Conservation (phyloP, 2,888 invertebrate genomes). For the Noctuana brunneofusca region DNA sequence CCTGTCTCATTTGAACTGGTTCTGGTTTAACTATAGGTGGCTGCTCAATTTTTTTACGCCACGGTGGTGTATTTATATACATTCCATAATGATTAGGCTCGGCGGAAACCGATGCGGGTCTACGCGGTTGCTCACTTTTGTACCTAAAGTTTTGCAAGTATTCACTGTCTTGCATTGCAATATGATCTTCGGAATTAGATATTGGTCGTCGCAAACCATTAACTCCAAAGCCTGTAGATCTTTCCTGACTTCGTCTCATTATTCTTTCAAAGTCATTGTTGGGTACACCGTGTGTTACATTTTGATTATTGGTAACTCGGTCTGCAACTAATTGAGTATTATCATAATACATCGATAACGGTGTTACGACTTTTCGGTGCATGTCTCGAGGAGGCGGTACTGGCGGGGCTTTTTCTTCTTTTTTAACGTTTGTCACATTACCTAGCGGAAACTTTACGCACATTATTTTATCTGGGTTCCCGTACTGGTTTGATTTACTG, state of each 20-base stretch:
- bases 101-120: constrained; percentile 77
- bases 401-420: constrained; percentile 84
- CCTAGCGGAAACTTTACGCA: constrained; percentile 80
- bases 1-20: constrained; percentile 68
- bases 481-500: constrained; percentile 63
- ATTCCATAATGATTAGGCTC: constrained; percentile 77
- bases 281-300: constrained; percentile 66
- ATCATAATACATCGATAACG: constrained; percentile 78
- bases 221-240: constrained; percentile 70
- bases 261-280: constrained; percentile 78
- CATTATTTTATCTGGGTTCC: constrained; percentile 71
- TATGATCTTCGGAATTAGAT: constrained; percentile 79
- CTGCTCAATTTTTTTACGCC: constrained; percentile 65
- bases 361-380: constrained; percentile 81
- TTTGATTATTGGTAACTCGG: constrained; percentile 57
- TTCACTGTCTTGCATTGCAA: constrained; percentile 78
- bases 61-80: constrained; percentile 68
- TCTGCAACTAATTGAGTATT: constrained; percentile 63
- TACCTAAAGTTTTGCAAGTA: constrained; percentile 58
- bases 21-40: constrained; percentile 65
- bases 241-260: constrained; percentile 77
- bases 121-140: constrained; percentile 69
- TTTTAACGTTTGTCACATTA: constrained; percentile 69
- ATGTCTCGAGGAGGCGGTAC: constrained; percentile 92
- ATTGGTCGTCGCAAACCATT: constrained; percentile 74